A percentile compares a stretch with the other conserved stretches of the same genome.
Evolutionary conservation across 2,113 vertebrate genomes (phyloP).

Genomic region (Tapirus terrestris): DNA sequence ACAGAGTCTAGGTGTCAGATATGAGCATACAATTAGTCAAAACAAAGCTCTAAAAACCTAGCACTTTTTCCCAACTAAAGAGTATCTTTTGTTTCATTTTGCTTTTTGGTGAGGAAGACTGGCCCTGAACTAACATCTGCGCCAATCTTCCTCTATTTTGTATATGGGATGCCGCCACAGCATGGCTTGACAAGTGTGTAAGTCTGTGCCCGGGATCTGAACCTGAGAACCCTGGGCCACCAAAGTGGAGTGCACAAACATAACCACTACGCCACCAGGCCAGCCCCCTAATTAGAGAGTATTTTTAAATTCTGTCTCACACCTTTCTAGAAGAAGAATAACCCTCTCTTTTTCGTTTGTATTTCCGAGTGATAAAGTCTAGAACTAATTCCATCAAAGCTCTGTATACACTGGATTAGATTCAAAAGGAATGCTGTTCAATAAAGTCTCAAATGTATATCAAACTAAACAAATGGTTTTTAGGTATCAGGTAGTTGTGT

Average conservation of each 20-base stretch:
- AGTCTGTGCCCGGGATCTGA: no score
- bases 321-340: not conserved
- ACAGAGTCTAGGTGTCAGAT: conserved; percentile 88
- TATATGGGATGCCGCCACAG: no score
- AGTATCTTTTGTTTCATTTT: not conserved
- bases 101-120: no score
- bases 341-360: not conserved
- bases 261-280: no score
- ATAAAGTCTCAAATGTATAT: not conserved
- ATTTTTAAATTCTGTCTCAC: not conserved
- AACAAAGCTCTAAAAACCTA: not conserved
- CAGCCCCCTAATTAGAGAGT: not conserved
- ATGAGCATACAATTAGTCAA: not conserved
- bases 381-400: not conserved
- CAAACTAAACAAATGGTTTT: conserved; percentile 23
- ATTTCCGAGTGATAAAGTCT: not conserved
- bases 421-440: not conserved
- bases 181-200: no score
- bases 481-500: not conserved
- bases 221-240: no score
- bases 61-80: not conserved
- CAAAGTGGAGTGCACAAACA: no score
- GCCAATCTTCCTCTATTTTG: no score
- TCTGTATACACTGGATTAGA: not conserved
- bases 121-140: no score